These are phyloP conservation scores for Myoxocephalus aenaeus DNA, from an alignment of 2,797 vertebrate genomes.

Conservation along the genomic window DNA sequence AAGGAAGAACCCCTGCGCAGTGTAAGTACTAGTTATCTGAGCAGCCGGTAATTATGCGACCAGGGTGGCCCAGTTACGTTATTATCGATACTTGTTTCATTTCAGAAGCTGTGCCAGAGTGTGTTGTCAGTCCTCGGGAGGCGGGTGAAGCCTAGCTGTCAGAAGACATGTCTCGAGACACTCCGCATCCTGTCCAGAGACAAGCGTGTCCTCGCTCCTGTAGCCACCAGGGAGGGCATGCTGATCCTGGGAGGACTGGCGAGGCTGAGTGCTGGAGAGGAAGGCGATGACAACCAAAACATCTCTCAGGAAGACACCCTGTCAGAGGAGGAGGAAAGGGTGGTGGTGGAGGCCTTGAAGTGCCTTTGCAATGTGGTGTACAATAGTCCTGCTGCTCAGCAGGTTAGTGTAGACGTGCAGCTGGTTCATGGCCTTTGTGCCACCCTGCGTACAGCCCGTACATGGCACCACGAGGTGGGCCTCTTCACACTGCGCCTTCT, in stretches of 20 bases:
- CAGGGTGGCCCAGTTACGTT: not conserved
- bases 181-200: conserved; percentile 97
- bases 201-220: conserved; percentile 93
- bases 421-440: conserved; percentile 90
- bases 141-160: conserved; percentile 86
- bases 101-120: conserved; percentile 91
- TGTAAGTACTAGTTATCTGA: conserved; percentile 81
- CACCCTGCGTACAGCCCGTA: conserved; percentile 83
- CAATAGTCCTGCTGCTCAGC: conserved; percentile 93
- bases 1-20: conserved; percentile 92
- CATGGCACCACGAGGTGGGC: conserved; percentile 89
- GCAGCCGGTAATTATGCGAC: not conserved
- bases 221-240: conserved; percentile 93
- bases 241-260: conserved; percentile 90
- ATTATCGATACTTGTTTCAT: conserved; percentile 4
- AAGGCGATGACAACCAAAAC: conserved; percentile 75
- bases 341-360: conserved; percentile 96
- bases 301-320: conserved; percentile 71
- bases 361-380: conserved; percentile 98
- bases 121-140: conserved; percentile 89
- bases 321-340: conserved; percentile 83
- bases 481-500: conserved; percentile 96
- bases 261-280: conserved; percentile 78
- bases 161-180: conserved; percentile 92
- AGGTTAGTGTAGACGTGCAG: conserved; percentile 92